phyloP scores from a whole-genome alignment of 2,113 vertebrate genomes.

The Myodes glareolus region DNA sequence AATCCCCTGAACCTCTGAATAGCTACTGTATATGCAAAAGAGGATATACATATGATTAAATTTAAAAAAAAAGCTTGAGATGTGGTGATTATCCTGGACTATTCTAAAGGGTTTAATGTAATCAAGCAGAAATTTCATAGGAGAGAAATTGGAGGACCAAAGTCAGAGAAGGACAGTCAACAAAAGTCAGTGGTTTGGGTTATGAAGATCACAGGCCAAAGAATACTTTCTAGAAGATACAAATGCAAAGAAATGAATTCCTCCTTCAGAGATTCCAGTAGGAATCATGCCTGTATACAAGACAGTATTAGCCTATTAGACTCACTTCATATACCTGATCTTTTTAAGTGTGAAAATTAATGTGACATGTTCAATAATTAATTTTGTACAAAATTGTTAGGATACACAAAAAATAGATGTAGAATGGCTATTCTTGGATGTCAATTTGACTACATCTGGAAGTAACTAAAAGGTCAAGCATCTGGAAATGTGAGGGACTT shows the following conservation, averaged over 20 bases:
- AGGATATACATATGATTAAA: neutral
- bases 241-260: neutral
- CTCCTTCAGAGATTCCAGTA: neutral
- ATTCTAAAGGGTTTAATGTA: neutral
- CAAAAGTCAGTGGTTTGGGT: neutral
- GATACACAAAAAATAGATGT: neutral
- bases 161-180: neutral
- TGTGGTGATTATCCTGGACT: neutral
- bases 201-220: neutral
- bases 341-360: neutral
- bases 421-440: neutral
- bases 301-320: neutral
- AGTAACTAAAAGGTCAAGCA: neutral
- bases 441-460: neutral
- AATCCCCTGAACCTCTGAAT: neutral
- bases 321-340: neutral
- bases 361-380: neutral
- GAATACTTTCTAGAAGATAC: neutral
- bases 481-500: neutral
- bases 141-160: neutral
- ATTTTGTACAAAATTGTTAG: neutral
- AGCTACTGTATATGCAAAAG: neutral
- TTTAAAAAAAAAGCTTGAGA: neutral
- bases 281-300: neutral
- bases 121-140: constrained; percentile 1